Evolutionary conservation across 2,797 vertebrate species (phyloP), one percentile per base, ranked within the genome.

Genomic region (Naso thynnoides): DNA sequence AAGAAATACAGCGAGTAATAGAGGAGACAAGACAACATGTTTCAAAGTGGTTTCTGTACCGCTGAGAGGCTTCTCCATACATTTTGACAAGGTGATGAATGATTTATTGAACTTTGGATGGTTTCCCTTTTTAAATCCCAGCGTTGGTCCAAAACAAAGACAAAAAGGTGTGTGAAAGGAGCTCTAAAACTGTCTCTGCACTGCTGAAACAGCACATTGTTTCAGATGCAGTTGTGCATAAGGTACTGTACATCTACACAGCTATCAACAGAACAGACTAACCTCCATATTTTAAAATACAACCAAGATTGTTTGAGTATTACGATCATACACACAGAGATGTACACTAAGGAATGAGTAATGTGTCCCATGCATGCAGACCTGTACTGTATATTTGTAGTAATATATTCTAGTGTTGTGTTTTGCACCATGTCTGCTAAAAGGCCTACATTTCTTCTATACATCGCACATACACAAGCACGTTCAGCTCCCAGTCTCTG

Each of bases 121-220:
- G 54, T 75, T 94, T 93, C 90, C 88, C 89, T 92, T 92, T 91
- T 87, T 88, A 90, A 88, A 89, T 92, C 86, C 82, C 73, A 82
- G 68, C 45, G 24, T 78, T 86, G 78, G 57, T 74, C 66, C 2
- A 24, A 80, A 71, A 71, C 59, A 18, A 50, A 54, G 69, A 39
- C 75, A 69, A 33, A 6, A 31, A 42, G 60, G 52, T 49, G 70
- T 52, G 75, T 66, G 78, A 69, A 50, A 16, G 15, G 56, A 82
- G 86, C 68, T 84, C 64, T 64, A 27, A 64, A 87, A 82, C 81
- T 59, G 68, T 78, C 65, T 67, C 67, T 80, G 78, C 81, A 81
- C 49, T 62, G 80, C 82, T 57, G 81, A 78, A 72, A 76, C 76
- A 44, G 64, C 52, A 57, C 56, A 56, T 66, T 41, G 71, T 60